These are phyloP conservation scores for Apogon talboti DNA, from an alignment of 2,797 vertebrate species.

Conservation along the genomic window DNA sequence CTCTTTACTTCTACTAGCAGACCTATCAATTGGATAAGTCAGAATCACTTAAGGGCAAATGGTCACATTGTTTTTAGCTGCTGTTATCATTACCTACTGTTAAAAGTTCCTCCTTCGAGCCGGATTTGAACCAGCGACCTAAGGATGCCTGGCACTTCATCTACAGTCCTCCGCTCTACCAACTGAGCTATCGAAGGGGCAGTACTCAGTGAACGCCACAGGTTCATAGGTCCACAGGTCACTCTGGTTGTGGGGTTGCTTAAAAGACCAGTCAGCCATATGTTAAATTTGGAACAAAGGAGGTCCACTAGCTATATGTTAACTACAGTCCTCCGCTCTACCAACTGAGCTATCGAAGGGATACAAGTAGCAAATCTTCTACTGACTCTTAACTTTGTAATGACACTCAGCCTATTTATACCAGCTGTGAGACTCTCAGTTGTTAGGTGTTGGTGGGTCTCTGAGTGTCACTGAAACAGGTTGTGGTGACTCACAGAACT, in stretches of 20 bases:
- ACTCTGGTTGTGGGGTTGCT: too few relatives aligned
- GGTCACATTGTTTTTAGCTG: too few relatives aligned
- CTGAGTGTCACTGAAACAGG: constrained; percentile 1
- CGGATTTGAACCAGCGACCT: constrained; percentile 69
- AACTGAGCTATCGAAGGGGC: constrained; percentile 65
- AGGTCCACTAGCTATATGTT: too few relatives aligned
- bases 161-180: constrained; percentile 71
- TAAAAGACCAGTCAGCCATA: too few relatives aligned
- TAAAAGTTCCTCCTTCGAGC: constrained; percentile 52
- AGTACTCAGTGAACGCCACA: too few relatives aligned
- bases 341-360: constrained; percentile 37
- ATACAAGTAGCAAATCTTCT: neutral
- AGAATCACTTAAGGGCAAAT: too few relatives aligned
- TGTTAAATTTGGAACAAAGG: too few relatives aligned
- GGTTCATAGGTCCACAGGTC: too few relatives aligned
- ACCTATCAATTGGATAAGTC: too few relatives aligned
- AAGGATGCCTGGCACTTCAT: constrained; percentile 36
- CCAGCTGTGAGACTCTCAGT: neutral
- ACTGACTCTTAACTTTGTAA: neutral
- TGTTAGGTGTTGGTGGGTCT: neutral
- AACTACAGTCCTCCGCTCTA: constrained; percentile 42
- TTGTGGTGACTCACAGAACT: constrained; percentile 89
- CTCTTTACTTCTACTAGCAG: too few relatives aligned
- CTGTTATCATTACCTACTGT: neutral
- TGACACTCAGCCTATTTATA: neutral